These are phyloP conservation scores for Camponotus floridanus DNA, from an alignment of 1,140 invertebrate species.

Conservation along the genomic window DNA sequence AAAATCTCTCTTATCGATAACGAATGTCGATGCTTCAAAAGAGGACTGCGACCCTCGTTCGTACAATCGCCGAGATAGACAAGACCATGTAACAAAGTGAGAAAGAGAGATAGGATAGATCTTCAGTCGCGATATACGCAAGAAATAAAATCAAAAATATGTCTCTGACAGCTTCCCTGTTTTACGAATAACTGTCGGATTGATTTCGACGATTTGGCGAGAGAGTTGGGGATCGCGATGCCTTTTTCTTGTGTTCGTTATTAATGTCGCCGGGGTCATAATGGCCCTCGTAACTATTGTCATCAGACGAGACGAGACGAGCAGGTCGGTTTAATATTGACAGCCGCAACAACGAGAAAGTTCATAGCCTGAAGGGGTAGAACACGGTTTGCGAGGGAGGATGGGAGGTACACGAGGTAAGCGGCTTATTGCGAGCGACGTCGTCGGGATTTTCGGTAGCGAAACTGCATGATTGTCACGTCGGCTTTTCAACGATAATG, in stretches of 20 bases:
- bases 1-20: slow-evolving; percentile 52
- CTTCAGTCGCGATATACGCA: not conserved
- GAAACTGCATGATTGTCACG: slow-evolving; percentile 52
- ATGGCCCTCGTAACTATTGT: slow-evolving; percentile 25
- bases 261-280: slow-evolving; percentile 28
- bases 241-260: not conserved
- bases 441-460: slow-evolving; percentile 69
- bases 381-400: slow-evolving; percentile 36
- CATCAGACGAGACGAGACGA: not conserved
- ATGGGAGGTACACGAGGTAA: slow-evolving; percentile 57
- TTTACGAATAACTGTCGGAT: not conserved
- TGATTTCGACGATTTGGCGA: not conserved
- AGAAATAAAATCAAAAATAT: slow-evolving; percentile 33
- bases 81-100: not conserved
- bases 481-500: slow-evolving; percentile 66
- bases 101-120: slow-evolving; percentile 13
- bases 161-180: slow-evolving; percentile 1
- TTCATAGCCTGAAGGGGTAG: slow-evolving; percentile 25
- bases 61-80: slow-evolving; percentile 2
- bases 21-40: slow-evolving; percentile 4
- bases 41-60: not conserved
- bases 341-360: slow-evolving; percentile 62
- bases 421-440: slow-evolving; percentile 73
- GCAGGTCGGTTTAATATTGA: slow-evolving; percentile 71
- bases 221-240: not conserved